Conservation (phyloP, 2,113 vertebrate species). For the Microtus pennsylvanicus region DNA sequence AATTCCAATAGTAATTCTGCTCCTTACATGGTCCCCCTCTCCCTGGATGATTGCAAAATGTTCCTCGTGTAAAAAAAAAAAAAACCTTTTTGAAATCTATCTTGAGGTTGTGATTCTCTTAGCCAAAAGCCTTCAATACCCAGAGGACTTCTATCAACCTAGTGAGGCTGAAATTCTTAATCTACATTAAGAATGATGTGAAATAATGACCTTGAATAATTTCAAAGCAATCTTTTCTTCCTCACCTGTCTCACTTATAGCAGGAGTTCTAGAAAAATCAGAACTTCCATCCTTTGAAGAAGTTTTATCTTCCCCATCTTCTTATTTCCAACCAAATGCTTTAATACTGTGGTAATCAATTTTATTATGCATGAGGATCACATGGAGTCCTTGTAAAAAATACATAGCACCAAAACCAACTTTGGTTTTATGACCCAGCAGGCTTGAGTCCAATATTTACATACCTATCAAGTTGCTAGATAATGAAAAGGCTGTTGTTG, state of each 20-base stretch:
- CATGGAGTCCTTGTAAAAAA: neutral
- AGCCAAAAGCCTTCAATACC: neutral
- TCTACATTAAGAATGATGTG: neutral
- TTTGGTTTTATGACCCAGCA: neutral
- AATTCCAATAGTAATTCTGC: neutral
- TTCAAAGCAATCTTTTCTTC: neutral
- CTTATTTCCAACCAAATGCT: neutral
- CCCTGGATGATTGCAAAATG: neutral
- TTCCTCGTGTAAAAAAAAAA: neutral
- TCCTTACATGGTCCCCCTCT: neutral
- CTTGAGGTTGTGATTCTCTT: neutral
- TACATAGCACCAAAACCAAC: neutral
- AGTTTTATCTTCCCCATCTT: neutral
- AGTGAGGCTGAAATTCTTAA: neutral
- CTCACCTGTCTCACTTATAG: neutral
- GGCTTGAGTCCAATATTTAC: neutral
- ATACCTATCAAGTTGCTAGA: neutral
- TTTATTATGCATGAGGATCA: conserved; percentile 15
- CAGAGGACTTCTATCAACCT: neutral
- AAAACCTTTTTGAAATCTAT: neutral
- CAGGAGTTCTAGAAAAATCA: neutral
- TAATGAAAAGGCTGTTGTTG: neutral
- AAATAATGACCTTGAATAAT: neutral
- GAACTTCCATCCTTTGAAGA: neutral
- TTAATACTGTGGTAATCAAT: neutral